Conservation (phyloP, 2,797 vertebrate species). For the Lepilemur ruficaudatus region DNA sequence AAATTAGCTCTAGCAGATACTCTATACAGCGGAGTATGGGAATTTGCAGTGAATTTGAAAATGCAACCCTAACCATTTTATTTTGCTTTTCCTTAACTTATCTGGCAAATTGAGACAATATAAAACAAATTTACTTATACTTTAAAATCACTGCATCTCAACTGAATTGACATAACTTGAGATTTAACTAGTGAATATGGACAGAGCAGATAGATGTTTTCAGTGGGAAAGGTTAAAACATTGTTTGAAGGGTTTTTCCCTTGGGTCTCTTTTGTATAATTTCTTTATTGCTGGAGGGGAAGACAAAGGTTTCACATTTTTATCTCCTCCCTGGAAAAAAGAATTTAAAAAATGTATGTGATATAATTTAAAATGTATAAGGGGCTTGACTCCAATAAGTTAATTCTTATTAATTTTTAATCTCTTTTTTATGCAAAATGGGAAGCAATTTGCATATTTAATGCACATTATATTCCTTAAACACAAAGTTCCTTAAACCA, state of each 20-base stretch:
- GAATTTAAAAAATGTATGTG: not conserved
- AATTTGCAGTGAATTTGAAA: not conserved
- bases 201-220: not conserved
- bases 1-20: not conserved
- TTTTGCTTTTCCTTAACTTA: not conserved
- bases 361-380: conserved; percentile 16
- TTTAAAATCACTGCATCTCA: not conserved
- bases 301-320: not conserved
- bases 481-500: conserved; percentile 20
- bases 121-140: not conserved
- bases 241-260: not conserved
- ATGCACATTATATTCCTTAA: conserved; percentile 25
- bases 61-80: not conserved
- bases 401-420: conserved; percentile 38
- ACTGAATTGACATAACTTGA: not conserved
- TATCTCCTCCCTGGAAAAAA: not conserved
- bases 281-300: not conserved
- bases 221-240: not conserved
- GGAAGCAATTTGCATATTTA: conserved; percentile 48
- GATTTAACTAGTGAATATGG: not conserved
- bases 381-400: not conserved
- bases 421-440: not conserved
- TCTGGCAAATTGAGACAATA: not conserved
- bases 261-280: not conserved
- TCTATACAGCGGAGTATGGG: not conserved